Evolutionary conservation across 23 tunicate species (phyloP), one percentile per base, ranked within the genome.

Genomic region (Ciona savignyi): DNA sequence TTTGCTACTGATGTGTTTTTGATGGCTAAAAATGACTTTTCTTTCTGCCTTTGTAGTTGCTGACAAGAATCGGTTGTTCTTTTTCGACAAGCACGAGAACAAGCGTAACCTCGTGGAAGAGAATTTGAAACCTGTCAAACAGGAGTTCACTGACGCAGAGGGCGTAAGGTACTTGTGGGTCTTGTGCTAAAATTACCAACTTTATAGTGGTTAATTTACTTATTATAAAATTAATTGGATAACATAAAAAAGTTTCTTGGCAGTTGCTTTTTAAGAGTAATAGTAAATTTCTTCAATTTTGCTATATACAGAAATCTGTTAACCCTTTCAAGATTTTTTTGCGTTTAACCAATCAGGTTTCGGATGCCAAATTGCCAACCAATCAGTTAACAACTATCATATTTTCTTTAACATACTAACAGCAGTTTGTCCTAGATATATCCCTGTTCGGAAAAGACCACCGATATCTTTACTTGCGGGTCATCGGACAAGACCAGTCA

Each of bases 91-190:
- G 15, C 56, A 42, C 9, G 56, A 42, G 15, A 15, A 9, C 9
- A 42, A 6, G 15, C 9, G 15, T 6, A 42, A 42, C 11, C n/a
- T n/a, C n/a, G 56, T 42, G 56, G 56, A 42, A 42, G 56, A 42
- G 56, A 15, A 42, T 6, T 6, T 6, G 15, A 42, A 6, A 6
- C 9, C 9, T 6, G 11, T 6, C 56, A 42, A 42, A 42, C 19
- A 80, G 0, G 92, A 85, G 67, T 78, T 51, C 63, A 70, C 72
- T 25, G 92, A 85, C 51, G 42, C 74, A 66, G 65, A 85, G 20
- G 84, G 92, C 32, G 80, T 85, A 24, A 78, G 92, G 92, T 83
- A 76, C 27, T 22, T n/a, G n/a, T 30, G 27, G 27, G 35, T 68
- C n/a, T 3, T 6, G 23, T 68, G n/a, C 25, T 4, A 29, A 68